Evolutionary conservation across 2,797 vertebrate species (phyloP), one percentile per base, ranked within the genome.

Genomic region (Mormyrus proboscirostris): DNA sequence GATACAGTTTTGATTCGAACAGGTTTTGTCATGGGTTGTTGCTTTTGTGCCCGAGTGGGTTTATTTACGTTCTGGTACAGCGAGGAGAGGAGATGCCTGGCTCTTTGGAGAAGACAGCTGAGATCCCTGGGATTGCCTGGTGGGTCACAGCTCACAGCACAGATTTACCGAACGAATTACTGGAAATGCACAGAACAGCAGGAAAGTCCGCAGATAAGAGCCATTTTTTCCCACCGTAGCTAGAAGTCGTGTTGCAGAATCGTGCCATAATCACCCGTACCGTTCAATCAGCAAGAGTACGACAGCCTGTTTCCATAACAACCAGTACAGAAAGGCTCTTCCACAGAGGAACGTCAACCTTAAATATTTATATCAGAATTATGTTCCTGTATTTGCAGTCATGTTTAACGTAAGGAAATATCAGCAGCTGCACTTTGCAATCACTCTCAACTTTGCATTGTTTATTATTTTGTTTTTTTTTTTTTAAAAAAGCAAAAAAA

Each of bases 301-400:
- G 7, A n/a, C 41, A 6, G 47, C 5, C 59, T 38, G 79, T 84
- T 89, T 59, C 88, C 59, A 89, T 89, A 41, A 57, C 82, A 85
- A 89, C 88, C 22, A 19, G 47, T 50, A 49, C 55, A 62, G 41
- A 19, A 55, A 50, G 3, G 88, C 22, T 79, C 19, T 51, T 79
- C 29, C 12, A 25, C 44, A 38, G 7, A n/a, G 86, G 38, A 62
- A 49, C 41, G 38, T 62, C 55, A 87, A 38, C 10, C 19, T 88
- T 6, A 62, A 88, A 44, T 25, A 41, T 55, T 55, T 86, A 19
- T 86, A 86, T 53, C 49, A 25, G 14, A 86, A 33, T 86, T n/a
- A 44, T 55, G 25, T 9, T 33, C 50, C 25, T 86, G 1, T 85
- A 25, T 50, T 3, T 85, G 22, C 22, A 3, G 49, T 38, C 14